Evolutionary conservation across 35 echinoderm and acorn worm genomes (phyloP).

Genomic region (Strongylocentrotus purpuratus): DNA sequence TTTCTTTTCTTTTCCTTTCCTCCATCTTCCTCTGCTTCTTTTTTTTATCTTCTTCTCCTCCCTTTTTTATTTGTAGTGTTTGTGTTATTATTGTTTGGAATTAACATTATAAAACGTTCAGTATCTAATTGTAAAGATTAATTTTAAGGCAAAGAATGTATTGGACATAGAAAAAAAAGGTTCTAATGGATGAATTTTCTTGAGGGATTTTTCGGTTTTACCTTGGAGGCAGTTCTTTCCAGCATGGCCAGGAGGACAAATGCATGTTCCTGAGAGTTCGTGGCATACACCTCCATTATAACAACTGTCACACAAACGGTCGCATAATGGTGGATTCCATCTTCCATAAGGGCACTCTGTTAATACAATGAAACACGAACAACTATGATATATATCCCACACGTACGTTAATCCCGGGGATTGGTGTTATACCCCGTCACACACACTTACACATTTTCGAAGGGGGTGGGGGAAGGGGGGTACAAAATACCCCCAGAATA

Average conservation of each 20-base stretch:
- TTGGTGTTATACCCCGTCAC: no score
- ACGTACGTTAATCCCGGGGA: no score
- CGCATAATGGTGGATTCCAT: conserved; percentile 64
- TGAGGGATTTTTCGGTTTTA: neutral
- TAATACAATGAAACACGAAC: neutral
- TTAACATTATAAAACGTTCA: neutral
- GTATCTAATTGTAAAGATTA: neutral
- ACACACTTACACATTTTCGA: no score
- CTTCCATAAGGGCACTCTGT: conserved; percentile 56
- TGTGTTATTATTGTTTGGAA: neutral
- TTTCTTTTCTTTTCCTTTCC: no score
- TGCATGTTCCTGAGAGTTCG: conserved; percentile 45
- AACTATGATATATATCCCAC: neutral
- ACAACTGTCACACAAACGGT: conserved; percentile 45
- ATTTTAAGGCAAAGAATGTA: neutral
- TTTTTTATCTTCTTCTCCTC: no score
- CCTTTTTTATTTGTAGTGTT: no score
- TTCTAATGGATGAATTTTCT: no score
- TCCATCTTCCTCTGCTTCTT: no score
- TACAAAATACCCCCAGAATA: no score
- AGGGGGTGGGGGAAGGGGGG: no score
- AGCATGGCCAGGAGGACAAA: conserved; percentile 66
- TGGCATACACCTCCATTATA: conserved; percentile 68
- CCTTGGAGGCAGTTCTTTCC: conserved; percentile 57
- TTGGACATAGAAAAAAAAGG: no score